phyloP scores from a whole-genome alignment of 2,113 vertebrate species.

The Anarhynchus alexandrinus region DNA sequence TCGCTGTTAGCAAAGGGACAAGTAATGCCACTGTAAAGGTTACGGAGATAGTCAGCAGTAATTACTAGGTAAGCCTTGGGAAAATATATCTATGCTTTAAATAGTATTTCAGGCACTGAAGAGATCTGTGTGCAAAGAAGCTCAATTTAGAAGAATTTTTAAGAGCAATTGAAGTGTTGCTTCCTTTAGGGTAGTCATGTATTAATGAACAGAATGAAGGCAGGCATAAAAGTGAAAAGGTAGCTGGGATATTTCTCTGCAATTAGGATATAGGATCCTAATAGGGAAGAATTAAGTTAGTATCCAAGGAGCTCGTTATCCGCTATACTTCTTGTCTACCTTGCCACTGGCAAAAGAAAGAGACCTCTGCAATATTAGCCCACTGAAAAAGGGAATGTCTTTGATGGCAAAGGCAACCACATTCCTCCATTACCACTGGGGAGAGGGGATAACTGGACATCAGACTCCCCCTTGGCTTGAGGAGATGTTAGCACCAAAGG shows the following conservation, averaged over 20 bases:
- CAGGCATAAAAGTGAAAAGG: not conserved
- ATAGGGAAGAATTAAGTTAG: not conserved
- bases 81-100: not conserved
- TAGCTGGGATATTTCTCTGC: not conserved
- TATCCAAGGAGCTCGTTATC: not conserved
- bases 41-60: not conserved
- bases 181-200: not conserved
- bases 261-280: not conserved
- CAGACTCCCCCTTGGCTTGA: not conserved
- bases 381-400: not conserved
- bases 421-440: not conserved
- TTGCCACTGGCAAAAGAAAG: not conserved
- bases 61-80: not conserved
- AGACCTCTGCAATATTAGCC: not conserved
- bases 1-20: not conserved
- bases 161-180: not conserved
- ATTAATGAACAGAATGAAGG: not conserved
- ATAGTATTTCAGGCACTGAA: not conserved
- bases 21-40: not conserved
- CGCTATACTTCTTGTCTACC: not conserved
- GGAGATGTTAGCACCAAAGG: not conserved
- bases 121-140: not conserved
- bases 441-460: not conserved
- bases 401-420: not conserved
- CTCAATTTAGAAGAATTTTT: not conserved